Percentiles rank a stretch among this genome's conserved stretches.
Evolutionary conservation across 2,113 vertebrate species (phyloP).

Genomic region (Onychostoma macrolepis): DNA sequence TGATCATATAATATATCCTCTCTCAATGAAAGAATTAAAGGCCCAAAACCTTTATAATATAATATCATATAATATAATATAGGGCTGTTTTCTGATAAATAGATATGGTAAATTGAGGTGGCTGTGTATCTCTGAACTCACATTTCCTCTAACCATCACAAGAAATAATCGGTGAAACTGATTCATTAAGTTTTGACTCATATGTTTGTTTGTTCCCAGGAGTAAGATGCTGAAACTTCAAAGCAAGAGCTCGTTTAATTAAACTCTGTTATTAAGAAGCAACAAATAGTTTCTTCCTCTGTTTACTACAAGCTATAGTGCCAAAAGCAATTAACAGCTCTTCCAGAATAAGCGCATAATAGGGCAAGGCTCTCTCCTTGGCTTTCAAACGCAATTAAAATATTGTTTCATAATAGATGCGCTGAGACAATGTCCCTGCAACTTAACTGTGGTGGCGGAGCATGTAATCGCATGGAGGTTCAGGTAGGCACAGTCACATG

Average conservation of each 20-base stretch:
- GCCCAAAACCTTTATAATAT: not conserved
- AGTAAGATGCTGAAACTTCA: slow-evolving; percentile 11
- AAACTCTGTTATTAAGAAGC: slow-evolving; percentile 37
- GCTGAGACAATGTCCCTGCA: not conserved
- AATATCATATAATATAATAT: not conserved
- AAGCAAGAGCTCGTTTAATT: slow-evolving; percentile 39
- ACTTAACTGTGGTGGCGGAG: not conserved
- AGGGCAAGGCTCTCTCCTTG: slow-evolving; percentile 9
- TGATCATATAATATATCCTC: not conserved
- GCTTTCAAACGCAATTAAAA: slow-evolving; percentile 54
- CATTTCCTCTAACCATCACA: not conserved
- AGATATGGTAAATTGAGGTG: not conserved
- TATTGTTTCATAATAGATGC: slow-evolving; percentile 27
- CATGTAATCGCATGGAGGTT: not conserved
- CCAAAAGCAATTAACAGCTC: slow-evolving; percentile 55
- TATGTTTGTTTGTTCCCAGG: slow-evolving; percentile 22
- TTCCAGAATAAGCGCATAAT: slow-evolving; percentile 17
- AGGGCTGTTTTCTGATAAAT: not conserved
- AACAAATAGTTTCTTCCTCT: slow-evolving; percentile 40
- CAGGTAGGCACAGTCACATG: slow-evolving; percentile 29
- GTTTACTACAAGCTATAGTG: slow-evolving; percentile 31
- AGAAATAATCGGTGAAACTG: not conserved
- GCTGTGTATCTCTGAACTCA: not conserved
- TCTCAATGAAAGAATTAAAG: not conserved
- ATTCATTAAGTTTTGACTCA: not conserved